phyloP scores from a whole-genome alignment of 2,113 vertebrate genomes.

The Eidolon helvum region DNA sequence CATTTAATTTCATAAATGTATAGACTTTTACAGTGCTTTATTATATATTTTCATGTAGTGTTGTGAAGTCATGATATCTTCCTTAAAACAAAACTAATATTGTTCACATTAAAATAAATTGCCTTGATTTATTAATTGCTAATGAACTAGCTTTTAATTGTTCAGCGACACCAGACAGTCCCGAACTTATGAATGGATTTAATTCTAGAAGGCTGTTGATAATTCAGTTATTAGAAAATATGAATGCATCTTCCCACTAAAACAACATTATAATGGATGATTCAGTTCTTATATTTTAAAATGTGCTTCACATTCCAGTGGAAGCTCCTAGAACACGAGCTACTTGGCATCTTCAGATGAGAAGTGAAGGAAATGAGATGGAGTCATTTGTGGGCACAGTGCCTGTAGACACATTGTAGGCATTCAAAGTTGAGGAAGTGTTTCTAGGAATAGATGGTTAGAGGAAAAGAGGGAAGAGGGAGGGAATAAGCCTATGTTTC shows the following conservation, averaged over 20 bases:
- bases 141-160: constrained; percentile 9
- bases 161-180: background rate
- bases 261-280: background rate
- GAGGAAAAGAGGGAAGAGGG: background rate
- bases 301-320: background rate
- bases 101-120: constrained; percentile 46
- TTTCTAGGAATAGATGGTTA: constrained; percentile 44
- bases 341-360: constrained; percentile 44
- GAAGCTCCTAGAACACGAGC: constrained; percentile 32
- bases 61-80: background rate
- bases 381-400: background rate
- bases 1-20: background rate
- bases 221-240: constrained; percentile 7
- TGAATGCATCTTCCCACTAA: background rate
- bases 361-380: background rate
- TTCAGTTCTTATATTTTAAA: constrained; percentile 36
- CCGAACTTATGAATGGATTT: background rate
- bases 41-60: background rate
- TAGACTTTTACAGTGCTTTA: background rate
- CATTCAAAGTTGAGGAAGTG: background rate
- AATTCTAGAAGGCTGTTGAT: background rate
- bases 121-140: background rate
- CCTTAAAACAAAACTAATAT: background rate
- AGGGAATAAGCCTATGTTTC: background rate
- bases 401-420: constrained; percentile 8